phyloP scores from a whole-genome alignment of 2,797 vertebrate genomes.

The Gymnoscopelus microlampas region DNA sequence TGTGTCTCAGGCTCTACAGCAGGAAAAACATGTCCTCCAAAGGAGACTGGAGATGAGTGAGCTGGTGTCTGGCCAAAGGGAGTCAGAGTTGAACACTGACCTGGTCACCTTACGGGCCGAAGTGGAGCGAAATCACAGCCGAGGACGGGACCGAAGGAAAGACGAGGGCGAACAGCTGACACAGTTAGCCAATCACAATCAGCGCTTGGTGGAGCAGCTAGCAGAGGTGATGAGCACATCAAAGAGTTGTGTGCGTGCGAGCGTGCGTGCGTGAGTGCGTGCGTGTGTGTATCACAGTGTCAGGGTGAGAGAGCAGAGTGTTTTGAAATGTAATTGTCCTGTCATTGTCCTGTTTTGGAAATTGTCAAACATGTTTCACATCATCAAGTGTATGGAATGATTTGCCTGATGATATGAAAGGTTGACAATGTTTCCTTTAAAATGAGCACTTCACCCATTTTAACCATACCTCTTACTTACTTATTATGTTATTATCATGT shows the following conservation, averaged over 20 bases:
- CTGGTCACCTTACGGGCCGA: slow-evolving; percentile 62
- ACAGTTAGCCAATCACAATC: slow-evolving; percentile 83
- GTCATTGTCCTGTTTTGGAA: too few species aligned
- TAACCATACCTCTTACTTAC: too few species aligned
- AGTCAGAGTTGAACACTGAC: slow-evolving; percentile 78
- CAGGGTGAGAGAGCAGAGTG: too few species aligned
- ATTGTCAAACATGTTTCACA: too few species aligned
- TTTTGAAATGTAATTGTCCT: too few species aligned
- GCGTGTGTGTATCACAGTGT: slow-evolving; percentile 1
- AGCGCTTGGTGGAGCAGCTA: slow-evolving; percentile 84
- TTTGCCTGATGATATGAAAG: too few species aligned
- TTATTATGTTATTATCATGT: too few species aligned
- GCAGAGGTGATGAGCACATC: slow-evolving; percentile 75
- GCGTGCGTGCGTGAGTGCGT: slow-evolving; percentile 1
- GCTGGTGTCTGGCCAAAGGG: slow-evolving; percentile 74
- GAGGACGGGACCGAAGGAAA: slow-evolving; percentile 69
- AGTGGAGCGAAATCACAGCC: slow-evolving; percentile 72
- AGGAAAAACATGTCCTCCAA: slow-evolving; percentile 80
- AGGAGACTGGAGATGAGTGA: slow-evolving; percentile 78
- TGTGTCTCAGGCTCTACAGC: slow-evolving; percentile 74
- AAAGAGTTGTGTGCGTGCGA: neutral
- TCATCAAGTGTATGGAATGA: too few species aligned
- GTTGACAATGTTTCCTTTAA: too few species aligned
- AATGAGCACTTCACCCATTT: too few species aligned
- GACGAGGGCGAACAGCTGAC: slow-evolving; percentile 80